A percentile compares a stretch with the other conserved stretches of the same genome.
Conservation (phyloP, 2,113 vertebrate species). For the Heptranchias perlo region DNA sequence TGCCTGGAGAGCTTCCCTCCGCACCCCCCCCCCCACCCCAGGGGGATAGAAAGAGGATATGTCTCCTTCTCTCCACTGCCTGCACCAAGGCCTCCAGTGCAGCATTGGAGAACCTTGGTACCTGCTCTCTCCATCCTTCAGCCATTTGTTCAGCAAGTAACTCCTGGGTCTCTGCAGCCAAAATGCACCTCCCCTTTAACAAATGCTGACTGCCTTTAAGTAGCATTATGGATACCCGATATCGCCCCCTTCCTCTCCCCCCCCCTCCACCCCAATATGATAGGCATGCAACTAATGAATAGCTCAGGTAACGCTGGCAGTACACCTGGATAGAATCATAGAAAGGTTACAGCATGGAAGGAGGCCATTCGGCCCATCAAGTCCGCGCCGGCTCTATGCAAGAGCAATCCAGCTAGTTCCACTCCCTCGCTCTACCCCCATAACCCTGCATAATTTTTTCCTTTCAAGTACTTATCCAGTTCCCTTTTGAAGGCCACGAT, state of each 20-base stretch:
- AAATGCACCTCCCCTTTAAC: neutral
- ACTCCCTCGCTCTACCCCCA: too few species aligned
- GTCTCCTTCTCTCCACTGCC: too few species aligned
- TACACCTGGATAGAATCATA: neutral
- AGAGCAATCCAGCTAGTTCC: too few species aligned
- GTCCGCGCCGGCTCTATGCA: too few species aligned
- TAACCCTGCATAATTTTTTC: too few species aligned
- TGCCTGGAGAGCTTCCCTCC: neutral
- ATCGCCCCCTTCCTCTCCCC: neutral
- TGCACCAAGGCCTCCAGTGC: neutral
- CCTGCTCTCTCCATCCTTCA: neutral
- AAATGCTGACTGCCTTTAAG: neutral
- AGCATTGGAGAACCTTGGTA: neutral
- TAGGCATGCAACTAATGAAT: neutral
- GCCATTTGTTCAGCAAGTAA: neutral
- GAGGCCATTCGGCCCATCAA: too few species aligned
- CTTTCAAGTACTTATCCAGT: too few species aligned
- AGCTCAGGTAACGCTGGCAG: neutral
- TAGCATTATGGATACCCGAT: neutral
- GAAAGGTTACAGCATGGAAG: too few species aligned
- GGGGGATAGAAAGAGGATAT: neutral
- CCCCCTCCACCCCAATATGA: neutral
- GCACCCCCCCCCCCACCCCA: too few species aligned
- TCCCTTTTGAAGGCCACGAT: too few species aligned
- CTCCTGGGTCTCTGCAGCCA: neutral